phyloP scores from a whole-genome alignment of 1,140 invertebrate genomes.

The Bombus superbus region DNA sequence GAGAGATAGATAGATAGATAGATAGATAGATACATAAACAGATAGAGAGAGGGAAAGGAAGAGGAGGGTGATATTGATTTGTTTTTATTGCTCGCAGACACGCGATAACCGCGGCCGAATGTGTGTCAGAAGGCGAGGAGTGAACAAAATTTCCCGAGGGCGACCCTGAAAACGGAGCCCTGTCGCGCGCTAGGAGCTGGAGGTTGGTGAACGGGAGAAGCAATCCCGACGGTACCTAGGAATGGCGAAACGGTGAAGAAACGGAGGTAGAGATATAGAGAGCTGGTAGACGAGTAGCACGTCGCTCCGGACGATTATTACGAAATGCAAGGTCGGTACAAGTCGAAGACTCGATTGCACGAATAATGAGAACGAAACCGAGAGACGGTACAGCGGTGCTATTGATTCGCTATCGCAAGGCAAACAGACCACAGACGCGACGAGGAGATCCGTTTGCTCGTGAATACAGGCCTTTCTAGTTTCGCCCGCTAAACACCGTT shows the following conservation, averaged over 20 bases:
- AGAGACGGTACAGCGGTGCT: slow-evolving; percentile 7
- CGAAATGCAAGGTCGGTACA: neutral
- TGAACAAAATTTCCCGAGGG: slow-evolving; percentile 21
- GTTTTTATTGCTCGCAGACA: slow-evolving; percentile 68
- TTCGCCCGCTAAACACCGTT: neutral
- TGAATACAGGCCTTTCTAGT: neutral
- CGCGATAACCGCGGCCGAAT: slow-evolving; percentile 41
- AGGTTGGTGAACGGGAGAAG: neutral
- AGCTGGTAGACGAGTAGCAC: neutral
- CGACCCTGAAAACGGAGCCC: neutral
- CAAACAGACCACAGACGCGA: slow-evolving; percentile 47
- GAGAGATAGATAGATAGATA: neutral
- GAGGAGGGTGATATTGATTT: slow-evolving; percentile 64
- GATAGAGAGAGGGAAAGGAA: no score
- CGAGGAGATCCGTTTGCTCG: neutral
- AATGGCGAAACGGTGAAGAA: no score
- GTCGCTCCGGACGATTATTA: slow-evolving; percentile 3
- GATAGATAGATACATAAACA: no score
- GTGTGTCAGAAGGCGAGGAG: slow-evolving; percentile 48
- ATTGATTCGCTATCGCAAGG: slow-evolving; percentile 61
- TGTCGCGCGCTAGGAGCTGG: neutral
- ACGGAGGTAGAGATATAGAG: neutral
- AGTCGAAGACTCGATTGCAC: slow-evolving; percentile 4
- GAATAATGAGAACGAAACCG: slow-evolving; percentile 40
- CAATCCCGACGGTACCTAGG: neutral